Base-by-base conservation (phyloP, 2,797 vertebrate species). In the Psittacula echo region DNA sequence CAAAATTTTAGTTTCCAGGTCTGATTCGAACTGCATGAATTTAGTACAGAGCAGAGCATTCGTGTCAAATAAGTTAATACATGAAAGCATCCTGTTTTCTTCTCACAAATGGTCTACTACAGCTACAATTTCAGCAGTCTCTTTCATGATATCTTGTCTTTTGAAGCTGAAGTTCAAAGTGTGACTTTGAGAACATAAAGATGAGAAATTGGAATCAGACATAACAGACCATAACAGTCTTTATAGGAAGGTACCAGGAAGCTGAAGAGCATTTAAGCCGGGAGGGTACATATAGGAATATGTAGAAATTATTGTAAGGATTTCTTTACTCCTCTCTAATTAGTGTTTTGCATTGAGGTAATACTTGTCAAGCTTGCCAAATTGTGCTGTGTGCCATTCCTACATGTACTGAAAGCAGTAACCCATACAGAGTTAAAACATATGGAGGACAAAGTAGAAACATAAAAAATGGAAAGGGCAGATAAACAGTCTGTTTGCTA, bases 161-260 rank as follows among this genome's bases (percentile, higher is more conserved):
- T 84, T 90, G 87, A 97, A 93, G 91, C 20, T 61, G 76, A 92
- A 89, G 86, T 94, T 88, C 82, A 83, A 89, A 96, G 87, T 51
- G 29, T 81, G 72, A 61, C 44, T 95, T 90, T 85, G 74, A 93
- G 77, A 90, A 90, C 21, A 67, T 29, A 71, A 85, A 94, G 74
- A 73, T 51, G n/a, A 85, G 67, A 71, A 85, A 82, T 21, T 79
- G 41, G 37, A 92, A 82, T 77, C 67, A 82, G 83, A 93, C 26
- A 10, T 60, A 60, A 44, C 48, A n/a, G 62, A 73, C 20, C 50
- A 10, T 51, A 82, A 79, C 30, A 70, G 48, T 26, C n/a, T 85
- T 85, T 68, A 37, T 32, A 82, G 56, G 51, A 90, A 42, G 73
- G 16, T 51, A 62, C 24, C 34, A 85, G 74, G 76, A 88, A 76